Percentiles rank a stretch among this genome's conserved stretches.
These are phyloP conservation scores for Todus mexicanus DNA, from an alignment of 2,797 vertebrate species.

Conservation along the genomic window DNA sequence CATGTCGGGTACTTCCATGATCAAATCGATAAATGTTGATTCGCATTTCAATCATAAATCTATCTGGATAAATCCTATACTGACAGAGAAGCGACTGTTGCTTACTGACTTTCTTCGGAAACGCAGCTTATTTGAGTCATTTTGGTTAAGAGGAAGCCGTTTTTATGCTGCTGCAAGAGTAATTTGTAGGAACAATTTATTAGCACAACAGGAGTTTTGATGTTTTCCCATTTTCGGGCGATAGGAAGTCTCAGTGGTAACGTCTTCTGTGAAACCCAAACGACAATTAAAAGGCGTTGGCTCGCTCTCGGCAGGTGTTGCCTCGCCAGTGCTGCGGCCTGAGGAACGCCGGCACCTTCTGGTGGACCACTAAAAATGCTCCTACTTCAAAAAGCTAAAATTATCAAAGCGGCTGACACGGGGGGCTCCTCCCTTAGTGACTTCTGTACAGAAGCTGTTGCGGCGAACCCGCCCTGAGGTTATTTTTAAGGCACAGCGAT, in stretches of 20 bases:
- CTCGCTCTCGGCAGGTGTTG: background rate
- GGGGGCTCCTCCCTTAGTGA: background rate
- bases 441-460: background rate
- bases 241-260: background rate
- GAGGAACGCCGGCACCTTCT: background rate
- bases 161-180: background rate
- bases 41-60: background rate
- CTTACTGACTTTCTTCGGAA: background rate
- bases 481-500: background rate
- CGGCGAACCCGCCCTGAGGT: background rate
- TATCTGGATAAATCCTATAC: background rate
- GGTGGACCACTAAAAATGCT: background rate
- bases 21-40: background rate
- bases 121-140: background rate
- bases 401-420: accelerated
- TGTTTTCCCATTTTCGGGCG: background rate
- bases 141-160: background rate
- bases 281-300: background rate
- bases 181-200: background rate
- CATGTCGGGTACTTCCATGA: background rate
- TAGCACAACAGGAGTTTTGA: background rate
- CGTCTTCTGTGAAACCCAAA: background rate
- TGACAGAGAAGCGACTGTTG: background rate
- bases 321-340: background rate
- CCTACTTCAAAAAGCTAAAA: accelerated